Evolutionary conservation across 2,797 vertebrate genomes (phyloP).

Genomic region (Schizothorax lantsangensis): DNA sequence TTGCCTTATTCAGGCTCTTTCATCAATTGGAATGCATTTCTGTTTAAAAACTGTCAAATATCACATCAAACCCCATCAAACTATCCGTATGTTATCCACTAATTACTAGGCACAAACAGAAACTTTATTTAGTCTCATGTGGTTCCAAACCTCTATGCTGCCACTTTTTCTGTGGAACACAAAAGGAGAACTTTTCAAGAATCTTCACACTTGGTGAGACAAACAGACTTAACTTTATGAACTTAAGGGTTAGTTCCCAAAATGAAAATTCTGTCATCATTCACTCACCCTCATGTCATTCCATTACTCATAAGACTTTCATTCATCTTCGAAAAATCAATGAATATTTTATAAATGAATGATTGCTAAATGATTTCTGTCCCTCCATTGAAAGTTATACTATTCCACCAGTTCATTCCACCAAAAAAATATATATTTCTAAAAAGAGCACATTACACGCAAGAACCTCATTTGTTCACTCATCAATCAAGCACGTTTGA

Average conservation of each 20-base stretch:
- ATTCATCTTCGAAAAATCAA: background rate
- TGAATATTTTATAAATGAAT: background rate
- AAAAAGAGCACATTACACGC: background rate
- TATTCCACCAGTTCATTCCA: background rate
- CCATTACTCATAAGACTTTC: background rate
- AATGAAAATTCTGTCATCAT: background rate
- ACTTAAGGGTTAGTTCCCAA: background rate
- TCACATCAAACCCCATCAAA: background rate
- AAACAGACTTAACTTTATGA: background rate
- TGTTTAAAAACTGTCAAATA: slow-evolving; percentile 5
- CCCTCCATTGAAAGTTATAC: background rate
- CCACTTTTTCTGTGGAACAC: background rate
- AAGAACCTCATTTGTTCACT: background rate
- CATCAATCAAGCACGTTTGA: background rate
- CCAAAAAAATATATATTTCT: background rate
- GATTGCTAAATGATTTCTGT: background rate
- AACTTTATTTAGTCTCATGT: background rate
- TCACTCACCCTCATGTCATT: background rate
- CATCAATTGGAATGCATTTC: slow-evolving; percentile 22
- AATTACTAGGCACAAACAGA: background rate
- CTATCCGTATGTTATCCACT: background rate
- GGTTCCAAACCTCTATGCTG: background rate
- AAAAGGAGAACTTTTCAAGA: background rate
- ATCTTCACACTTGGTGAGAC: background rate
- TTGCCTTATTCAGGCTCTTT: slow-evolving; percentile 26